Evolutionary conservation across 2,113 vertebrate species (phyloP), one percentile per base, ranked within the genome.

Genomic region (Callipepla squamata): DNA sequence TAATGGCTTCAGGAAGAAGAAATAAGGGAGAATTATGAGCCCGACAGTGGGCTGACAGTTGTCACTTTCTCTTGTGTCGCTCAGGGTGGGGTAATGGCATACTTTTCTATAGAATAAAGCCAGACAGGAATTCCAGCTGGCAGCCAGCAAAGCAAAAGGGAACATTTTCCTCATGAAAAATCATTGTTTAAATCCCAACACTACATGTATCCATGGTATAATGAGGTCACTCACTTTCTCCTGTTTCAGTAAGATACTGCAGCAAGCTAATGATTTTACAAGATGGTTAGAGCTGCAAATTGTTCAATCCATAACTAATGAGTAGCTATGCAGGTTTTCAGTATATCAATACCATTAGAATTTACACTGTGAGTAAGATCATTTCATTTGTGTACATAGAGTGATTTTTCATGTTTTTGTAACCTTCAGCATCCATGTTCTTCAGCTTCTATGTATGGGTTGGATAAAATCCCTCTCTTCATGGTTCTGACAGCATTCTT

Each of bases 1-100:
- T 58, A 81, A 97, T 95, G 95, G 87, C 72, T 93, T 88, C 47
- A 83, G 63, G 66, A 88, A 80, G 9, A 87, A 78, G 67, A 94
- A 90, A 85, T 9, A 66, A 38, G 65, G 57, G 76, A 75, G 30
- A 74, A 45, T 32, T 57, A 59, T n/a, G 44, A 81, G 66, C 74
- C 79, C 67, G 51, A 61, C 80, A 80, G 76, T 87, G 65, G 58
- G 28, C n/a, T 91, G 79, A 80, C 77, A 58, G 44, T 59, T 77
- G 48, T 55, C 36, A 21, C 57, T 94, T 80, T 68, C 32, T 67
- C 48, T 25, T 76, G 14, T 57, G 59, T 62, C 50, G 45, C 45
- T 70, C 15, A 34, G 32, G 85, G n/a, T 50, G 44, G 92, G 13
- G 7, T 55, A 57, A 32, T 47, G 83, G 34, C 59, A 62, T 79